Conservation (phyloP, 2,113 vertebrate species). For the Cephalopterus ornatus region DNA sequence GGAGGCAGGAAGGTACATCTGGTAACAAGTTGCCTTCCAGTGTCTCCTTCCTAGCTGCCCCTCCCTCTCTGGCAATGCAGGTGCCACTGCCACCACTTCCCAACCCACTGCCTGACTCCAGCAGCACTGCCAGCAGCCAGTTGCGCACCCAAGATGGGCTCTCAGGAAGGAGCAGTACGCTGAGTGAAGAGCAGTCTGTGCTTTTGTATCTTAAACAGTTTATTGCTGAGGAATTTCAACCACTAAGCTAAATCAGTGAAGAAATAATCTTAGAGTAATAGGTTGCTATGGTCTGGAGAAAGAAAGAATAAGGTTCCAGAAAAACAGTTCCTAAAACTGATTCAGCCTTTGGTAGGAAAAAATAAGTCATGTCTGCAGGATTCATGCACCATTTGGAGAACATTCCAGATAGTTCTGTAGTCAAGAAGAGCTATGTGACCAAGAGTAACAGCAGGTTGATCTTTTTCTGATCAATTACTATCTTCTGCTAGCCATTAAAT, state of each 20-base stretch:
- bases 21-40: accelerated
- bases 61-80: background rate
- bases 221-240: background rate
- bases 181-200: background rate
- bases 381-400: background rate
- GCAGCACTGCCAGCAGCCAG: background rate
- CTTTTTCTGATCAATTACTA: background rate
- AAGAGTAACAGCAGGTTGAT: background rate
- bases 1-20: background rate
- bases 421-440: background rate
- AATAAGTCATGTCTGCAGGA: background rate
- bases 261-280: background rate
- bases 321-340: background rate
- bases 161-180: background rate
- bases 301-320: background rate
- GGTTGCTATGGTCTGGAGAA: background rate
- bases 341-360: background rate
- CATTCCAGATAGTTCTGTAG: background rate
- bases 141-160: background rate
- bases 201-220: background rate
- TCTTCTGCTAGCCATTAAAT: background rate
- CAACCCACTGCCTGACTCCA: background rate
- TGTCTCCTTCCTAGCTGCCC: background rate
- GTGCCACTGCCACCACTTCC: background rate
- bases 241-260: background rate